Conservation (phyloP, 2,888 invertebrate species). For the Gandaritis pyraliata region DNA sequence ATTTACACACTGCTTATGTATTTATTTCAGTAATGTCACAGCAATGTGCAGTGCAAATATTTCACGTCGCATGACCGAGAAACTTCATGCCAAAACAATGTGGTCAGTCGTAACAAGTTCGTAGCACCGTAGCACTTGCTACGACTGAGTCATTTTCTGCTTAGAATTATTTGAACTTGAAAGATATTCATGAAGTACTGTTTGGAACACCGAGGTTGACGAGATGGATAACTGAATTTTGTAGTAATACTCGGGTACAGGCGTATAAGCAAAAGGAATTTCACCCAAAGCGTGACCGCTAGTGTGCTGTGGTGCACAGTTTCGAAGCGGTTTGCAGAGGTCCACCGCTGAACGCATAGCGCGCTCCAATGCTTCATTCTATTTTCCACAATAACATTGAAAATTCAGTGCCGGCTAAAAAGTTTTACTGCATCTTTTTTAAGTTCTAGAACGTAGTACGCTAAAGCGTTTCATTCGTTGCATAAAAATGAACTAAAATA, state of each 20-base stretch:
- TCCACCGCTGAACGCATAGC: constrained; percentile 7
- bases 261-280: constrained; percentile 4
- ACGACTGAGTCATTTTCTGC: neutral
- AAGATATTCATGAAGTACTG: neutral
- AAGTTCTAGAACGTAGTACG: neutral
- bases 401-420: constrained; percentile 3
- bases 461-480: no score
- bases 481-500: no score
- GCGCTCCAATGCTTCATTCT: constrained; percentile 4
- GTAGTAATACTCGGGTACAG: neutral
- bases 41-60: no score
- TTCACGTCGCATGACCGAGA: no score
- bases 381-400: constrained; percentile 10
- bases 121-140: constrained; percentile 16
- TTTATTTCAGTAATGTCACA: no score
- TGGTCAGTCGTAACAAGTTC: constrained; percentile 11
- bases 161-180: neutral
- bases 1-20: no score
- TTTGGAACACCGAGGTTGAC: neutral
- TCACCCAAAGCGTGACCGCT: constrained; percentile 6
- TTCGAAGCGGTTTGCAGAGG: constrained; percentile 6
- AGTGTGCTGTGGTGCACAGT: constrained; percentile 8
- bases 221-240: neutral
- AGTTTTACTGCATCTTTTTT: neutral
- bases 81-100: no score